A percentile compares a stretch with the other conserved stretches of the same genome.
These are phyloP conservation scores for Lacerta agilis DNA, from an alignment of 2,797 vertebrate genomes.

Conservation along the genomic window DNA sequence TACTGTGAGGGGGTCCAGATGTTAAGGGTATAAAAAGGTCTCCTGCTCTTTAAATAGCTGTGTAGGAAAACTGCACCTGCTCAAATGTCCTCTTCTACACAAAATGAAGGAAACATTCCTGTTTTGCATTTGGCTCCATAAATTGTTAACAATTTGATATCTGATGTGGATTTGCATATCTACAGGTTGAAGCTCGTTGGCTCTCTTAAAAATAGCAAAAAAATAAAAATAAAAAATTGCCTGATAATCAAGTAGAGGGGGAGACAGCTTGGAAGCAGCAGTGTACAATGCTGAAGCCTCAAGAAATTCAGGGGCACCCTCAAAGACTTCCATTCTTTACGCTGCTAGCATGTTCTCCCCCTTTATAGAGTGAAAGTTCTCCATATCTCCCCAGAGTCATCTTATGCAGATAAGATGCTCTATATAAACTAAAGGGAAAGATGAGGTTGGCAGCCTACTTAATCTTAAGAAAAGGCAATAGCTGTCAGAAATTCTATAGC, in stretches of 20 bases:
- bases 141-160: not conserved
- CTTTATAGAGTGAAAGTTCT: conserved; percentile 59
- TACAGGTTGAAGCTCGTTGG: not conserved
- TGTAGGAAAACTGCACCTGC: not conserved
- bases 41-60: not conserved
- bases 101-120: not conserved
- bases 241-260: conserved; percentile 15
- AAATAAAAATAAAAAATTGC: conserved; percentile 1
- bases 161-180: not conserved
- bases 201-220: conserved; percentile 22
- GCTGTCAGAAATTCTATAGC: not conserved
- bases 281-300: conserved; percentile 35
- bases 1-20: not conserved
- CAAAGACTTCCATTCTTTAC: conserved; percentile 67
- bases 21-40: not conserved
- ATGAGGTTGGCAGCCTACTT: conserved; percentile 32
- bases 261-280: conserved; percentile 37
- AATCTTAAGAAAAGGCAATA: conserved; percentile 9
- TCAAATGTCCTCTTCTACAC: not conserved
- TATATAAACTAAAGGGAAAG: conserved; percentile 26
- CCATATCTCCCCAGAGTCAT: conserved; percentile 3
- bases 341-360: conserved; percentile 51
- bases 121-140: conserved; percentile 5
- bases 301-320: conserved; percentile 47
- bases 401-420: conserved; percentile 35